Evolutionary conservation across 2,888 invertebrate species (phyloP), one percentile per base, ranked within the genome.

Genomic region (Drosophila borborema): DNA sequence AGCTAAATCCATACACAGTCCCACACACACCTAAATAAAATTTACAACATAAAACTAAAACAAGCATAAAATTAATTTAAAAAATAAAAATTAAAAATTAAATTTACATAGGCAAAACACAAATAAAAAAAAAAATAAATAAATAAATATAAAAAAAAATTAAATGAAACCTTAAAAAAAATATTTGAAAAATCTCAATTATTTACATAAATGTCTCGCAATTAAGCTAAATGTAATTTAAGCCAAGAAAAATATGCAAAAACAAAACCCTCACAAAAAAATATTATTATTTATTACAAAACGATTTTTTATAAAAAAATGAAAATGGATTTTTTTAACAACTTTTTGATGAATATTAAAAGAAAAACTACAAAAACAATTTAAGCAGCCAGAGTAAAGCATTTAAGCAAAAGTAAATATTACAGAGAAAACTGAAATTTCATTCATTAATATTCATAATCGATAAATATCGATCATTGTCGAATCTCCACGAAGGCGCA

Each of bases 121-220:
- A 58, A 62, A 48, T 34, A 56, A 54, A 54, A 34, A 46, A 59
- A 72, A 54, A 54, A 34, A 46, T 56, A 72, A 73, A 77, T 31
- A 48, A 16, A 28, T 31, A 53, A 36, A 61, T 34, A 63, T 34
- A 53, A 51, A 55, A 64, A 53, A 40, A 18, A 38, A 34, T 48
- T 2, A 56, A 36, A 58, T 34, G 45, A 34, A 58, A 45, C 34
- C 58, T 36, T 18, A 71, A 68, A 62, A 72, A 72, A 74, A 74
- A 75, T 67, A 73, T 85, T 85, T 89, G 71, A 77, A 80, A 85
- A 88, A 83, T 86, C 90, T 89, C 90, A 87, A 86, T 90, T 90
- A 87, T 86, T 87, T 90, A 87, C 89, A 89, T 89, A 86, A 90
- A 90, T 87, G 89, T 90, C 89, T 86, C 89, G 87, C 82, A 86